phyloP scores from a whole-genome alignment of 37 sponge, comb jelly and placozoan species.

The Ianthella basta region DNA sequence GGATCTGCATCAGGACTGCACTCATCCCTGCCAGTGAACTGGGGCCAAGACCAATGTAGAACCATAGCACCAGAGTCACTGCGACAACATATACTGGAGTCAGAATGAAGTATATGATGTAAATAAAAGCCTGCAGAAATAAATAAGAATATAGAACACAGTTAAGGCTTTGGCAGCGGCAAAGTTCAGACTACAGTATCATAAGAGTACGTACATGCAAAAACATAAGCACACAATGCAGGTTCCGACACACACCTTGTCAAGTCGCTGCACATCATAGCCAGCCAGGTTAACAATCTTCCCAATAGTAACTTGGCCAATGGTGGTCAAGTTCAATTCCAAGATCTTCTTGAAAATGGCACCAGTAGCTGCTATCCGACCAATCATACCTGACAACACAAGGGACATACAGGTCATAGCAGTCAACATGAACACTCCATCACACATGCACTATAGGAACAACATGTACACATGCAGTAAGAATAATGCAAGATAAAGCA shows the following conservation, averaged over 20 bases:
- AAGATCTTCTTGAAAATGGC: slow-evolving; percentile 74
- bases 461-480: too few species aligned
- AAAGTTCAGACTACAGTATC: not conserved
- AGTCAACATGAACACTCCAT: not conserved
- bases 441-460: not conserved
- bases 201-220: not conserved
- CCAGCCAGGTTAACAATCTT: slow-evolving; percentile 73
- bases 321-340: slow-evolving; percentile 48
- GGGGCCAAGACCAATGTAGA: slow-evolving; percentile 55
- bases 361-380: slow-evolving; percentile 47
- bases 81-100: slow-evolving; percentile 51
- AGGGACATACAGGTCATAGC: not conserved
- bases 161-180: too few species aligned
- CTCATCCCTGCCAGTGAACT: slow-evolving; percentile 29
- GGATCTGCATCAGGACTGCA: slow-evolving; percentile 36
- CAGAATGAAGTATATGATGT: slow-evolving; percentile 52
- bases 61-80: slow-evolving; percentile 53
- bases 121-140: slow-evolving; percentile 52
- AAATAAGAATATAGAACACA: not conserved
- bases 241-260: slow-evolving; percentile 68
- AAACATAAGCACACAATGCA: not conserved
- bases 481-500: too few species aligned
- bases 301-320: slow-evolving; percentile 65
- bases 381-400: slow-evolving; percentile 42
- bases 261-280: slow-evolving; percentile 87